Base-by-base conservation (phyloP, 1,140 invertebrate genomes). In the Meloidogyne exigua region DNA sequence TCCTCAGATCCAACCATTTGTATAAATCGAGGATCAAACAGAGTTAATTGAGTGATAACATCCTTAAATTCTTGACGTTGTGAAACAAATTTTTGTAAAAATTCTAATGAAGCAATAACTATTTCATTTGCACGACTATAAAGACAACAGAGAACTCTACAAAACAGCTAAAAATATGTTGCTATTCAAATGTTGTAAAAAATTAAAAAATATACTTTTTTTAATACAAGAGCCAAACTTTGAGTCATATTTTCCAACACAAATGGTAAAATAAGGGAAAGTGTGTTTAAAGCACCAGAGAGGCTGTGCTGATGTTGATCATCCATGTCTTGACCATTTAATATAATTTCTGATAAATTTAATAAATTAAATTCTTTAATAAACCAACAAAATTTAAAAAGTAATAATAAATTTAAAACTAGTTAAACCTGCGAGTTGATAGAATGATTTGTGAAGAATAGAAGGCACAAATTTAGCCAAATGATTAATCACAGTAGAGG, bases 361-460 rank as follows among this genome's bases (percentile, higher is more conserved):
- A 39, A 39, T 39, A 39, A 39, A 39, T 39, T 12, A 70, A 70
- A 66, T 13, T 13, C 23, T 25, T 66, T 66, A 26, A 25, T 25
- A 18, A 66, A 13, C 12, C 12, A n/a, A 25, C 4, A 4, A 32
- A 26, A 12, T 66, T 66, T 25, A 26, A 15, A 26, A 36, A 26
- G n/a, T 9, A 36, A 66, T 26, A 2, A 18, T 39, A 39, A 39
- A 39, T 39, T 39, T 11, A 74, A 75, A 39, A 75, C 18, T n/a
- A n/a, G n/a, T n/a, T 21, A 66, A 44, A 36, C 26, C 64, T 13
- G 73, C 39, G n/a, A 79, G 68, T 28, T 63, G 23, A 18, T 78
- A 79, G 25, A 79, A 80, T 0, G 76, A 79, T 32, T 79, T 81
- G 44, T 79, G 77, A 9, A 79, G 23, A 57, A 79, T 76, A 18